phyloP scores from a whole-genome alignment of 2,888 invertebrate genomes.

The Lobophora halterata region DNA sequence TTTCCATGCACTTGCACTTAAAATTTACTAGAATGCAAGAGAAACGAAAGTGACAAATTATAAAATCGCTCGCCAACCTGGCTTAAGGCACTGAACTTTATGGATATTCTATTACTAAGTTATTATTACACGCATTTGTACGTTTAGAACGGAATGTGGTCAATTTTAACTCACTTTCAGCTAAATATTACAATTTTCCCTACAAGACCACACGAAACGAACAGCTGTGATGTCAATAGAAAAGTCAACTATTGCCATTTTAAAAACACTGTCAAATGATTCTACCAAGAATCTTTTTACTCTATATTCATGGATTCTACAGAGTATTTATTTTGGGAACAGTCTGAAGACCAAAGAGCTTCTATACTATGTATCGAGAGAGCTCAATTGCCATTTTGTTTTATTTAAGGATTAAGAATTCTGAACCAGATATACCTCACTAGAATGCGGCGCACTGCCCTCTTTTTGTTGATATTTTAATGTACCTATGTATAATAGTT shows the following conservation, averaged over 20 bases:
- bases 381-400: too few species aligned
- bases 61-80: slow-evolving; percentile 57
- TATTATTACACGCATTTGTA: slow-evolving; percentile 37
- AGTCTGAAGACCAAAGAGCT: too few species aligned
- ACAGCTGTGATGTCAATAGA: slow-evolving; percentile 79
- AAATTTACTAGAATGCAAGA: slow-evolving; percentile 63
- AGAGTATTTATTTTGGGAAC: too few species aligned
- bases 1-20: slow-evolving; percentile 49
- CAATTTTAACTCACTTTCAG: slow-evolving; percentile 70
- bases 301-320: too few species aligned
- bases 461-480: too few species aligned
- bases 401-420: too few species aligned
- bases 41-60: slow-evolving; percentile 60
- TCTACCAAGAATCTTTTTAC: too few species aligned
- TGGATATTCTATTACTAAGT: slow-evolving; percentile 31
- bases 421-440: too few species aligned
- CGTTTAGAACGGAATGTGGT: slow-evolving; percentile 44
- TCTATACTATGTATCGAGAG: too few species aligned
- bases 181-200: slow-evolving; percentile 66
- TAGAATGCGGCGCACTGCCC: too few species aligned
- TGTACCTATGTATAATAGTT: too few species aligned
- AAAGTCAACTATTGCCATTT: slow-evolving; percentile 49
- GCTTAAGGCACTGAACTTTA: slow-evolving; percentile 40
- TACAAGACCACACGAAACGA: slow-evolving; percentile 72
- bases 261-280: slow-evolving; percentile 26